These are phyloP conservation scores for Electrona antarctica DNA, from an alignment of 2,113 vertebrate species.

Conservation along the genomic window DNA sequence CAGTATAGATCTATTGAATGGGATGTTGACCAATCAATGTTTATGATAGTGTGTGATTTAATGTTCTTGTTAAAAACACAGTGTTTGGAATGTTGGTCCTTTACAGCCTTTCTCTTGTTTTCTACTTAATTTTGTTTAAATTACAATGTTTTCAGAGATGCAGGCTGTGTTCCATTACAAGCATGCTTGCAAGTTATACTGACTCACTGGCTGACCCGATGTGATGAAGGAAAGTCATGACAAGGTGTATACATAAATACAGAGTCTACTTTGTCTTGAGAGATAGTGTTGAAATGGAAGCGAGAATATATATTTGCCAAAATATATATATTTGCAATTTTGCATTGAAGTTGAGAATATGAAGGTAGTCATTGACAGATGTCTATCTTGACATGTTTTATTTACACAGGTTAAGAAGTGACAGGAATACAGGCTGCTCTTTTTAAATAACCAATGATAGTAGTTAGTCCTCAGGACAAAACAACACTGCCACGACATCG, in stretches of 20 bases:
- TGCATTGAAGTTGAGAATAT: conserved; percentile 19
- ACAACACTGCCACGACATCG: conserved; percentile 39
- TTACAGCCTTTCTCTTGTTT: conserved; percentile 12
- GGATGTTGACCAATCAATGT: conserved; percentile 27
- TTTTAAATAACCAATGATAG: conserved; percentile 41
- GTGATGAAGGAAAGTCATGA: not conserved
- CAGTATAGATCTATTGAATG: conserved; percentile 12
- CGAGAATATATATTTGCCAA: conserved; percentile 40
- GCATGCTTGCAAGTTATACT: conserved; percentile 34
- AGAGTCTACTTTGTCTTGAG: conserved; percentile 31
- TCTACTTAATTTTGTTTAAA: conserved; percentile 2
- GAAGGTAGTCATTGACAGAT: conserved; percentile 7
- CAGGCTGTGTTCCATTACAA: conserved; percentile 19
- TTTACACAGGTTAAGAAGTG: conserved; percentile 74
- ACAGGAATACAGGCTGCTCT: conserved; percentile 65
- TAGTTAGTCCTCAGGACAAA: conserved; percentile 54
- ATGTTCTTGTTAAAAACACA: conserved; percentile 13
- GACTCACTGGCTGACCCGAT: conserved; percentile 37
- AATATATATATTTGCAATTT: conserved; percentile 30
- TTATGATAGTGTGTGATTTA: conserved; percentile 19
- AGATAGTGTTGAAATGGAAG: conserved; percentile 31
- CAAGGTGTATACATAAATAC: not conserved
- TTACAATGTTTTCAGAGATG: not conserved
- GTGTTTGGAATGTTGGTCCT: conserved; percentile 12
- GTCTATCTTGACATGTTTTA: conserved; percentile 41